Evolutionary conservation across 2,113 vertebrate genomes (phyloP).

Genomic region (Chloropsis cyanopogon): DNA sequence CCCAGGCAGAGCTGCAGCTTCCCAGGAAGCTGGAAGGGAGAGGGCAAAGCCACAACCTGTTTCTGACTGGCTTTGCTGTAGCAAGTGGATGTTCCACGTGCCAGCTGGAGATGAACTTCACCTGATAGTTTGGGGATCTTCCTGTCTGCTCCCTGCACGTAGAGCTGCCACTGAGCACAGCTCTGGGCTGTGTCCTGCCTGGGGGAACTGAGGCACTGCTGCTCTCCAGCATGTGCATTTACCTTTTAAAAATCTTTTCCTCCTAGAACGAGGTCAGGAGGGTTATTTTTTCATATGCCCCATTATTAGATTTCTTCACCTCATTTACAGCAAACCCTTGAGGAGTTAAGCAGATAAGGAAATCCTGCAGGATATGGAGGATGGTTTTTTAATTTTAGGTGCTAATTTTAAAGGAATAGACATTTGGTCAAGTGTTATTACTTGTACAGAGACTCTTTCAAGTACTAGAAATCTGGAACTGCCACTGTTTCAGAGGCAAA

Average conservation of each 20-base stretch:
- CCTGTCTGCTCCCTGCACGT: fast-evolving
- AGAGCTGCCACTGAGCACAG: neutral
- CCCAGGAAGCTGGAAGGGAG: neutral
- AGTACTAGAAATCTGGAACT: neutral
- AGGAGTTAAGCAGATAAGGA: neutral
- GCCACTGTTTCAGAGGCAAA: neutral
- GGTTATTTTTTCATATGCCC: neutral
- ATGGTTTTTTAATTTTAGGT: neutral
- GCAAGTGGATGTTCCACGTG: neutral
- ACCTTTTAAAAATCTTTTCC: neutral
- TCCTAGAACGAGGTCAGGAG: neutral
- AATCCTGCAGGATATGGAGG: neutral
- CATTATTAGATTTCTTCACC: neutral
- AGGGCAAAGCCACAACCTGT: neutral
- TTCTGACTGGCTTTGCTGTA: neutral
- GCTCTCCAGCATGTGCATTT: too few species aligned
- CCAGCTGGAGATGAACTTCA: neutral
- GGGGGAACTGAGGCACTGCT: neutral
- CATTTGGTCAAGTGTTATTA: neutral
- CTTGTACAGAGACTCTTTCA: neutral
- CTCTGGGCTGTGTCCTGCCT: neutral
- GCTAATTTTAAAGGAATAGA: neutral
- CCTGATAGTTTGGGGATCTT: neutral
- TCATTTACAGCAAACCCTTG: neutral
- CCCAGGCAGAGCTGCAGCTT: neutral